Evolutionary conservation across 2,888 invertebrate genomes (phyloP).

Genomic region (Iselma pallidipennis): DNA sequence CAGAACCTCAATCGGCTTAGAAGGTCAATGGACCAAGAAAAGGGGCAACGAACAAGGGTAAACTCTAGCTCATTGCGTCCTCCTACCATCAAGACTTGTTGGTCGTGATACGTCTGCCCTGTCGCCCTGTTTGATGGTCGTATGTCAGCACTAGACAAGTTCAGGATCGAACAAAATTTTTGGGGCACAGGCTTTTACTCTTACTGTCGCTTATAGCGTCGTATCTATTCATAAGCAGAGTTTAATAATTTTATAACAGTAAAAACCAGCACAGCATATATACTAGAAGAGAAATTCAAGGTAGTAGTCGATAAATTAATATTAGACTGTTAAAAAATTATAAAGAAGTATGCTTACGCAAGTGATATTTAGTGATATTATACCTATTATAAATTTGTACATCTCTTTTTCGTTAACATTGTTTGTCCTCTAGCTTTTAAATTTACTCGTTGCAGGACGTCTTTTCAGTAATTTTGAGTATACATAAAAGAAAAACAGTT

Average conservation of each 20-base stretch:
- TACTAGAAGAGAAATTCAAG: neutral
- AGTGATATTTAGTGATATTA: too few species aligned
- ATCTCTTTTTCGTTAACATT: too few species aligned
- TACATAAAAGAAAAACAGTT: neutral
- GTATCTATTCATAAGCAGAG: too few species aligned
- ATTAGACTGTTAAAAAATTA: too few species aligned
- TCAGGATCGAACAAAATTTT: neutral
- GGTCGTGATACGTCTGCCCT: conserved; percentile 32
- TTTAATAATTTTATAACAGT: neutral
- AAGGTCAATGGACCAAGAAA: conserved; percentile 43
- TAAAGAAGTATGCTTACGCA: too few species aligned
- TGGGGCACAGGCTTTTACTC: neutral
- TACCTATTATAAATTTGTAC: too few species aligned
- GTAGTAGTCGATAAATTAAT: too few species aligned
- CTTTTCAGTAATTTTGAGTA: neutral
- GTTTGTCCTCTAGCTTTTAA: too few species aligned
- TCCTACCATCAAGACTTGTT: conserved; percentile 32
- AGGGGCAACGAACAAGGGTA: conserved; percentile 43
- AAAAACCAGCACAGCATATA: neutral
- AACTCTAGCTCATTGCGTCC: conserved; percentile 34
- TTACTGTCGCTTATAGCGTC: too few species aligned
- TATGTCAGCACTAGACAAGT: conserved; percentile 6
- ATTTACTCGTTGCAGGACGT: too few species aligned
- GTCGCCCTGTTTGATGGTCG: conserved; percentile 20
- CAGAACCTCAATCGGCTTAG: conserved; percentile 39